Evolutionary conservation across 2,113 vertebrate genomes (phyloP).

Genomic region (Ophiodon elongatus): DNA sequence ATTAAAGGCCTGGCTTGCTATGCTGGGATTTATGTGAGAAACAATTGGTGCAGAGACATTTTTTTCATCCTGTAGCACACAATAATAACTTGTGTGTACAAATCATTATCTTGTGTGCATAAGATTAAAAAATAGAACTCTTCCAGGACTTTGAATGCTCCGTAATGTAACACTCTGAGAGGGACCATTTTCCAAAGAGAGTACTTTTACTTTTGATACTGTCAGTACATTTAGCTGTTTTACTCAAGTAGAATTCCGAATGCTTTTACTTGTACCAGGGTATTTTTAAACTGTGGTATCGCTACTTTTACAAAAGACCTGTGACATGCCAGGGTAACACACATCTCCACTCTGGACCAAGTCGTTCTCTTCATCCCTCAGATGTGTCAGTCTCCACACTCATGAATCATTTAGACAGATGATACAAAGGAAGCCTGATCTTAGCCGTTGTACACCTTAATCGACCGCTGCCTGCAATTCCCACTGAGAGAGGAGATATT

Average conservation of each 20-base stretch:
- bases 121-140: neutral
- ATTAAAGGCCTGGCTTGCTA: neutral
- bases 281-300: neutral
- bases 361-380: neutral
- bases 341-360: neutral
- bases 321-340: neutral
- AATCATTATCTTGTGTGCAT: neutral
- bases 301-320: neutral
- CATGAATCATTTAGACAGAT: slow-evolving; percentile 8
- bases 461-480: neutral
- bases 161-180: neutral
- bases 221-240: neutral
- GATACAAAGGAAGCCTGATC: slow-evolving; percentile 16
- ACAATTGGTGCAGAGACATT: neutral
- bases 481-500: slow-evolving; percentile 32
- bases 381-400: neutral
- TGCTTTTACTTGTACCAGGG: neutral
- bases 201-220: neutral
- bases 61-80: neutral
- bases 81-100: neutral
- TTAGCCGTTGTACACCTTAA: slow-evolving; percentile 14
- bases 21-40: neutral
- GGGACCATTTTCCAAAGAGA: neutral
- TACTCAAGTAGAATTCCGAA: neutral
- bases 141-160: neutral